Evolutionary conservation across 1,140 invertebrate species (phyloP).

Genomic region (Drosophila tani): DNA sequence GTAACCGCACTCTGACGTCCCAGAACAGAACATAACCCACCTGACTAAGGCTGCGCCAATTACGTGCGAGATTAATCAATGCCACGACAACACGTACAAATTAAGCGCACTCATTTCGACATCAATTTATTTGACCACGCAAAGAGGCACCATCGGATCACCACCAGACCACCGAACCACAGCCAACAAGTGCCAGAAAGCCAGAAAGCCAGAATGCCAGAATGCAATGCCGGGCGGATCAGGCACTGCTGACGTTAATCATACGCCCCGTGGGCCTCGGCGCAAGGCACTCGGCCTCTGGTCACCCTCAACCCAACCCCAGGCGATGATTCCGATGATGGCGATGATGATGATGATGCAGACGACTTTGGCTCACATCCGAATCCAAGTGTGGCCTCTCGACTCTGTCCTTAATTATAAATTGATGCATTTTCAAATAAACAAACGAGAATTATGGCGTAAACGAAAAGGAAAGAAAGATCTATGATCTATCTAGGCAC

Average conservation of each 20-base stretch:
- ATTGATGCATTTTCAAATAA: conserved; percentile 75
- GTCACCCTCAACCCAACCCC: conserved; percentile 39
- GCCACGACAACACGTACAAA: conserved; percentile 77
- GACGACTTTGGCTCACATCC: conserved; percentile 67
- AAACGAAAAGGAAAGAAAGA: conserved; percentile 20
- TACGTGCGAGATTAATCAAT: conserved; percentile 80
- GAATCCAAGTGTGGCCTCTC: conserved; percentile 51
- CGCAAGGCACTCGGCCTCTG: conserved; percentile 10
- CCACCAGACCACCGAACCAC: conserved; percentile 11
- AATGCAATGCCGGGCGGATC: conserved; percentile 29
- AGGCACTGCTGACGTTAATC: conserved; percentile 67
- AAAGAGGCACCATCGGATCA: conserved; percentile 17
- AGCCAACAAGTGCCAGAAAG: conserved; percentile 75
- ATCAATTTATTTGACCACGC: conserved; percentile 73
- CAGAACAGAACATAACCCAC: conserved; percentile 7
- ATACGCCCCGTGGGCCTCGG: conserved; percentile 70
- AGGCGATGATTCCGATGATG: conserved; percentile 13
- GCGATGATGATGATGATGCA: conserved; percentile 45
- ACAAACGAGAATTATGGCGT: conserved; percentile 51
- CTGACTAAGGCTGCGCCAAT: conserved; percentile 54
- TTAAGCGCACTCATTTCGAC: conserved; percentile 73
- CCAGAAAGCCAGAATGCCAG: conserved; percentile 22
- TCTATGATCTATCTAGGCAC: conserved; percentile 29
- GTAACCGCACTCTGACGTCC: not conserved
- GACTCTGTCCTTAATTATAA: conserved; percentile 78